These are phyloP conservation scores for Lutjanus campechanus DNA, from an alignment of 2,797 vertebrate species.

Conservation along the genomic window DNA sequence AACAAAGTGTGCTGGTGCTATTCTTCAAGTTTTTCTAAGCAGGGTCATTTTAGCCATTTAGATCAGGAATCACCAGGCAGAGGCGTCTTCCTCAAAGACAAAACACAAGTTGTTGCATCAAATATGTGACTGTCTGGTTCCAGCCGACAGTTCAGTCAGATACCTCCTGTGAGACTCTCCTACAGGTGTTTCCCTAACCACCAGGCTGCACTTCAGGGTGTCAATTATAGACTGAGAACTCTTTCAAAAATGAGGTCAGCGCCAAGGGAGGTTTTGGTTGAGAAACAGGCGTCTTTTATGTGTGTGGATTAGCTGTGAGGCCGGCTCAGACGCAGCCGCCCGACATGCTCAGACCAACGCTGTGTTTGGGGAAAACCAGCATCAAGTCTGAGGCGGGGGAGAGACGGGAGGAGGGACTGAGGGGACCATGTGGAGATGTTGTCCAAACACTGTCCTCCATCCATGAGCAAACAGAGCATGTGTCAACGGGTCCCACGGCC, in stretches of 20 bases:
- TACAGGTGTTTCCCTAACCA: slow-evolving; percentile 34
- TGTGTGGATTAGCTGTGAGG: slow-evolving; percentile 34
- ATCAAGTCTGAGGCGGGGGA: not conserved
- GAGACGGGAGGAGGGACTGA: too few species aligned
- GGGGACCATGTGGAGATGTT: slow-evolving; percentile 2
- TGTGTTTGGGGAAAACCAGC: slow-evolving; percentile 10
- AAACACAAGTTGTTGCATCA: not conserved
- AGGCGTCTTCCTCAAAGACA: not conserved
- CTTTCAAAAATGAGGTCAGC: slow-evolving; percentile 32
- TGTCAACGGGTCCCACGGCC: slow-evolving; percentile 6
- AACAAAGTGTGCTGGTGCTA: too few species aligned
- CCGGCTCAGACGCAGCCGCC: not conserved
- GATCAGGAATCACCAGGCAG: not conserved
- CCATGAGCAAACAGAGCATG: not conserved
- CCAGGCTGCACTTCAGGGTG: not conserved
- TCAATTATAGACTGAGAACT: slow-evolving; percentile 27
- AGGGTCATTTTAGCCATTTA: not conserved
- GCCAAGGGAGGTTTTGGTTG: slow-evolving; percentile 1
- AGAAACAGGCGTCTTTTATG: slow-evolving; percentile 13
- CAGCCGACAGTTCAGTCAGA: not conserved
- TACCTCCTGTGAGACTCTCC: not conserved
- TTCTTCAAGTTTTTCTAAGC: not conserved
- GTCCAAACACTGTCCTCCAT: slow-evolving; percentile 11
- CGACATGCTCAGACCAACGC: not conserved
- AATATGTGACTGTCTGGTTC: not conserved